phyloP scores from a whole-genome alignment of 2,797 vertebrate species.

The Anableps anableps region DNA sequence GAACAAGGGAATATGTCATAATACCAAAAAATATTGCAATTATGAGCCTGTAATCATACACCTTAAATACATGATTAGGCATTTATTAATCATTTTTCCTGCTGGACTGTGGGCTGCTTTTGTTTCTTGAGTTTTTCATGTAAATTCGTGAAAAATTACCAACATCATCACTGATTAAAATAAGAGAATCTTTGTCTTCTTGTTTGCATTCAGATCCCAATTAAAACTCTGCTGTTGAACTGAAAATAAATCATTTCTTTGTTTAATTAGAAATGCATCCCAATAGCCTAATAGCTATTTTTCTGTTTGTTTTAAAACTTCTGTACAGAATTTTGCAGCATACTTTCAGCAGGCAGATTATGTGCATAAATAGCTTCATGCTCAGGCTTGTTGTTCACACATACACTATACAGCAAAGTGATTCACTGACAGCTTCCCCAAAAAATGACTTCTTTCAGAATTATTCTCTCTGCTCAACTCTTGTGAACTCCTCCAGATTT shows the following conservation, averaged over 20 bases:
- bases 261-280: constrained; percentile 26
- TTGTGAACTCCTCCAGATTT: constrained; percentile 16
- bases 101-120: background rate
- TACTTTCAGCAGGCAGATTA: background rate
- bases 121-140: constrained; percentile 8
- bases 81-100: background rate
- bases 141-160: constrained; percentile 1
- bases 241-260: constrained; percentile 5
- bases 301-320: constrained; percentile 18
- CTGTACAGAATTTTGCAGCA: constrained; percentile 12
- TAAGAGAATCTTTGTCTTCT: constrained; percentile 1
- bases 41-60: background rate
- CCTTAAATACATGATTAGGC: background rate
- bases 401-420: constrained; percentile 18
- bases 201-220: constrained; percentile 23
- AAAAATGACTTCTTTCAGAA: constrained; percentile 6
- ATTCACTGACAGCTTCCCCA: constrained; percentile 23
- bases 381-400: constrained; percentile 19
- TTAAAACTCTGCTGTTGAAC: constrained; percentile 25
- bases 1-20: background rate
- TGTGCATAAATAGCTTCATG: constrained; percentile 14
- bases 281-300: background rate
- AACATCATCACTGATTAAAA: background rate
- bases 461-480: constrained; percentile 16
- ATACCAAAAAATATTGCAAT: background rate